Conservation (phyloP, 1,140 invertebrate species). For the Mercenaria mercenaria region DNA sequence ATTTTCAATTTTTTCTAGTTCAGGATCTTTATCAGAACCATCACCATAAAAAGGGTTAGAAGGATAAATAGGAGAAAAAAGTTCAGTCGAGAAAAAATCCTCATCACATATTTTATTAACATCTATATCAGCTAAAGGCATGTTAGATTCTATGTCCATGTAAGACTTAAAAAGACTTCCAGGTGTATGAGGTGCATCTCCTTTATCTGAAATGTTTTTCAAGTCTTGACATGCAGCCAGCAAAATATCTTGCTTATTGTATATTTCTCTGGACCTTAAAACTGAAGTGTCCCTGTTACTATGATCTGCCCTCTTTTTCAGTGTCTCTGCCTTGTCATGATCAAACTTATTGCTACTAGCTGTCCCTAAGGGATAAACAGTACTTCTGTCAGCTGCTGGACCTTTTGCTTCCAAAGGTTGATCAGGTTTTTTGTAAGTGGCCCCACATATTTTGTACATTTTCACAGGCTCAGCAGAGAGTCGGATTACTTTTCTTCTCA, state of each 20-base stretch:
- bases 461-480: background rate
- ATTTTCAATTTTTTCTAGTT: slow-evolving; percentile 42
- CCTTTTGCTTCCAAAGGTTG: no score
- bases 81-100: slow-evolving; percentile 23
- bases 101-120: background rate
- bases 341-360: no score
- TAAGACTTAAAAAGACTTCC: background rate
- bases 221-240: background rate
- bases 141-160: background rate
- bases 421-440: background rate
- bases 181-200: background rate
- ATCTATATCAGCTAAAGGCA: background rate
- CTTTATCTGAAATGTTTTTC: background rate
- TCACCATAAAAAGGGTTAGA: slow-evolving; percentile 25
- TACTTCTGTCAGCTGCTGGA: no score
- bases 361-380: no score
- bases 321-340: no score
- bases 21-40: slow-evolving; percentile 13
- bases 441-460: background rate
- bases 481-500: background rate
- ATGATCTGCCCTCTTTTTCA: background rate
- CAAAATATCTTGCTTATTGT: background rate
- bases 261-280: no score
- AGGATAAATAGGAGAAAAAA: background rate
- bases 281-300: background rate